These are phyloP conservation scores for Novumbra hubbsi DNA, from an alignment of 2,797 vertebrate genomes.

Conservation along the genomic window DNA sequence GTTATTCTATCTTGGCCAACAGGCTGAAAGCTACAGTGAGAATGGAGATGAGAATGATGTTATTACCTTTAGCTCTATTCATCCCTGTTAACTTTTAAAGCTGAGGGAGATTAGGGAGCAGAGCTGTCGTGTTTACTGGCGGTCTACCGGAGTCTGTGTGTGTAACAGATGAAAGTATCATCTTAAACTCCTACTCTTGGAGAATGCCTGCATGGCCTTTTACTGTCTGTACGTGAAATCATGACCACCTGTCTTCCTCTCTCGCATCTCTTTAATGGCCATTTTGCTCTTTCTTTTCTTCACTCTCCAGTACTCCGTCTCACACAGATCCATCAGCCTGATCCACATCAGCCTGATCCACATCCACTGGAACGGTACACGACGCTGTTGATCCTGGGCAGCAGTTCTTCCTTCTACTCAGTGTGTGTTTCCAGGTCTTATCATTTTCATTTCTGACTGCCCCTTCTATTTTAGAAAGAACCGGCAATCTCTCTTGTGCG, in stretches of 20 bases:
- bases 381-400: not conserved
- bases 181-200: conserved; percentile 19
- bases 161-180: not conserved
- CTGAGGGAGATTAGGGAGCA: not conserved
- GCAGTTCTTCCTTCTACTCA: not conserved
- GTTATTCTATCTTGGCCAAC: conserved; percentile 69
- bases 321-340: not conserved
- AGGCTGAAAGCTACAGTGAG: conserved; percentile 64
- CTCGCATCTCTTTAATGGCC: no score
- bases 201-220: conserved; percentile 14
- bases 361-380: not conserved
- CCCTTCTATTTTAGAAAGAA: conserved; percentile 7
- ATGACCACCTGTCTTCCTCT: not conserved
- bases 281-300: no score
- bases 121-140: not conserved
- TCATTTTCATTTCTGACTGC: conserved; percentile 46
- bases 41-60: conserved; percentile 40
- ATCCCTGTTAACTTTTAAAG: conserved; percentile 6
- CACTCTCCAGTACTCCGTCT: no score
- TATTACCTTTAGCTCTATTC: conserved; percentile 1
- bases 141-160: not conserved
- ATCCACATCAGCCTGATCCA: not conserved
- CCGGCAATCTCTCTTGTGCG: not conserved
- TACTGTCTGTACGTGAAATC: not conserved
- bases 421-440: conserved; percentile 21